Evolutionary conservation across 2,888 invertebrate species (phyloP).

Genomic region (Oxyteleia sp.): DNA sequence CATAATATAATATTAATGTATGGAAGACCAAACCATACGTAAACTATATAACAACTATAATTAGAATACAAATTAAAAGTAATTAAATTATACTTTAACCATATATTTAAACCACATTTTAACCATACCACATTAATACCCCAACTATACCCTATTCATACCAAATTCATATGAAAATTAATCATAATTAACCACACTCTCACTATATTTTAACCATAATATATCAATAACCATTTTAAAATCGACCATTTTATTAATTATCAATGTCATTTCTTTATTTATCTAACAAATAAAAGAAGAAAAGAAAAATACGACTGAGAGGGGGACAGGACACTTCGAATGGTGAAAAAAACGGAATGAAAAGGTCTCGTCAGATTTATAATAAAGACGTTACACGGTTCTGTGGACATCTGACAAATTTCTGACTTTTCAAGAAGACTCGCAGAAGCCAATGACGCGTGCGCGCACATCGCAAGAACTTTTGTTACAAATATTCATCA

Average conservation of each 20-base stretch:
- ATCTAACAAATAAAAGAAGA: slow-evolving; percentile 24
- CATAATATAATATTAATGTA: no score
- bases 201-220: no score
- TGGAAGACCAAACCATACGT: no score
- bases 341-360: slow-evolving; percentile 60
- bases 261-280: neutral
- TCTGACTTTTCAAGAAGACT: slow-evolving; percentile 74
- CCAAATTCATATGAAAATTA: no score
- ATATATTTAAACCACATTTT: no score
- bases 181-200: no score
- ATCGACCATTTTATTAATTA: neutral
- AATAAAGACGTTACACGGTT: slow-evolving; percentile 82
- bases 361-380: slow-evolving; percentile 73
- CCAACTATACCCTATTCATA: no score
- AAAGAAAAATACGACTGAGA: slow-evolving; percentile 26
- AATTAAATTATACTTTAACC: no score
- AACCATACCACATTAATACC: no score
- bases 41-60: no score
- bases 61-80: no score
- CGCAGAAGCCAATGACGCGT: slow-evolving; percentile 66
- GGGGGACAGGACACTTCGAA: slow-evolving; percentile 29
- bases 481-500: slow-evolving; percentile 70
- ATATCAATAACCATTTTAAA: neutral
- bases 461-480: slow-evolving; percentile 42
- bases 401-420: slow-evolving; percentile 84